phyloP scores from a whole-genome alignment of 2,113 vertebrate genomes.

The Sula dactylatra region DNA sequence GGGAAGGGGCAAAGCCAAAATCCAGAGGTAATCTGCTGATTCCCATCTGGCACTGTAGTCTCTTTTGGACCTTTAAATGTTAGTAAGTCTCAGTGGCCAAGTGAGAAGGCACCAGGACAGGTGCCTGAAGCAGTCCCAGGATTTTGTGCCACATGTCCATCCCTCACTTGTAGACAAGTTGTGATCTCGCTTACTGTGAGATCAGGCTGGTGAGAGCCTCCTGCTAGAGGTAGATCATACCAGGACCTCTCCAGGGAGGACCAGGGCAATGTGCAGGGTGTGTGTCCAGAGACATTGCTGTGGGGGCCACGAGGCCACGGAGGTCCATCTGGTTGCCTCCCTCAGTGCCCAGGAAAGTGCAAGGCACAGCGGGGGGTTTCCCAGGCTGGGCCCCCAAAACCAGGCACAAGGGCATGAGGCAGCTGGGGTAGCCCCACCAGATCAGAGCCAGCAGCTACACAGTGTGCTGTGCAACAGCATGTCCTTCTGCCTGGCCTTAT shows the following conservation, averaged over 20 bases:
- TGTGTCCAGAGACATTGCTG: background rate
- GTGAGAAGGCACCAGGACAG: background rate
- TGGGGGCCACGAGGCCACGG: background rate
- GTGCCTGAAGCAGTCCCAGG: background rate
- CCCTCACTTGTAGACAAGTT: background rate
- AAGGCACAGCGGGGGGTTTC: background rate
- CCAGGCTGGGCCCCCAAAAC: background rate
- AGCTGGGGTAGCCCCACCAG: rapidly evolving
- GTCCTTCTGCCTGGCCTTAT: background rate
- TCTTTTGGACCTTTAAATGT: background rate
- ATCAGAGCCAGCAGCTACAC: background rate
- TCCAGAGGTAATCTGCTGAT: background rate
- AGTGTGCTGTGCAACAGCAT: background rate
- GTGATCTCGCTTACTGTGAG: background rate
- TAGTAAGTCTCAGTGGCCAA: background rate
- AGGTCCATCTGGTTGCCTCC: background rate
- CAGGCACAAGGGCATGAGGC: rapidly evolving
- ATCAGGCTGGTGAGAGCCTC: background rate
- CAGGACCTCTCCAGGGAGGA: background rate
- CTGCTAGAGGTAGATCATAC: background rate
- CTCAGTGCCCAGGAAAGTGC: background rate
- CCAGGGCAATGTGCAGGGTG: background rate
- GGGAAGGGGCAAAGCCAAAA: background rate
- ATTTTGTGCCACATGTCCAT: background rate
- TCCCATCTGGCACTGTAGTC: background rate